A percentile compares a stretch with the other conserved stretches of the same genome.
These are phyloP conservation scores for Rhinolophus sinicus DNA, from an alignment of 2,113 vertebrate genomes.

Conservation along the genomic window DNA sequence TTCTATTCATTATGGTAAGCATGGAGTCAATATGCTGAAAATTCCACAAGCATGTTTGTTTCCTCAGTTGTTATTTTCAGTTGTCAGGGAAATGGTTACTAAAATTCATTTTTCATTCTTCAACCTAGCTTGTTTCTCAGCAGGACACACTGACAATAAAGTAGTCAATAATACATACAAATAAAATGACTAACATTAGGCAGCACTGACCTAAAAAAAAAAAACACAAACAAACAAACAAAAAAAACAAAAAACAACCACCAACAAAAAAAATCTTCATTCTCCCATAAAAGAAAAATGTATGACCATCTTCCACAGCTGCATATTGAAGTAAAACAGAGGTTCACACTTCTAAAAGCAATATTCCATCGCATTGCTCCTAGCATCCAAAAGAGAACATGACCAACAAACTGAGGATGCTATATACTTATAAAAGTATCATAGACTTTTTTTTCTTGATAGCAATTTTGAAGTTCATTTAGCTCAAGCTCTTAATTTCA, in stretches of 20 bases:
- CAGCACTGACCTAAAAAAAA: not conserved
- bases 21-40: not conserved
- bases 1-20: not conserved
- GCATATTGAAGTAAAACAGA: not conserved
- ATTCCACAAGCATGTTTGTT: not conserved
- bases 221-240: too few species aligned
- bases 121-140: not conserved
- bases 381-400: not conserved
- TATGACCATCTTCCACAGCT: not conserved
- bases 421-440: not conserved
- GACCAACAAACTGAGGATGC: not conserved
- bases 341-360: not conserved
- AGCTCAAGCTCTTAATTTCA: slow-evolving; percentile 10
- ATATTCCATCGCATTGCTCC: not conserved
- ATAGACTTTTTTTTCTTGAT: not conserved
- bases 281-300: not conserved
- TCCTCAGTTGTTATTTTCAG: not conserved
- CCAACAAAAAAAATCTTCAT: not conserved
- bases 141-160: not conserved
- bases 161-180: not conserved
- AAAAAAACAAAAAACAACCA: too few species aligned
- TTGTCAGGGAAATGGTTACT: not conserved
- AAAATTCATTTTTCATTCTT: not conserved
- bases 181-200: not conserved
- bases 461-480: not conserved